These are phyloP conservation scores for Hexactinellida sp. DNA, from an alignment of 37 sponge, comb jelly and placozoan genomes.

Conservation along the genomic window DNA sequence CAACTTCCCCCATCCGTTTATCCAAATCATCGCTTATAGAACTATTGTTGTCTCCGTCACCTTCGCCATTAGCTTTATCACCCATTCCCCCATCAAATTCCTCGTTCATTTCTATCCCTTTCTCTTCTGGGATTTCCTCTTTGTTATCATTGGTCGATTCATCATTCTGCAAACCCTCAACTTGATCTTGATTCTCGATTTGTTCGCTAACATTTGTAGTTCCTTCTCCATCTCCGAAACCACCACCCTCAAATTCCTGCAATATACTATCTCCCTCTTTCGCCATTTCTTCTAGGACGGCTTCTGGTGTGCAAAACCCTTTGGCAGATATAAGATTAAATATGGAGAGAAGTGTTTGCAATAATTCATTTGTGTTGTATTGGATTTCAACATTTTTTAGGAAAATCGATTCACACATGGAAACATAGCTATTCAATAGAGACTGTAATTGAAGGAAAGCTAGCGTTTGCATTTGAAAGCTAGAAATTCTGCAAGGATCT, in stretches of 20 bases:
- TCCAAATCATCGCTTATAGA: constrained; percentile 8
- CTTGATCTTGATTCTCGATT: constrained; percentile 14
- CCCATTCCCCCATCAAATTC: constrained; percentile 62
- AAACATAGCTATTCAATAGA: not conserved
- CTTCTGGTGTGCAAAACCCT: constrained; percentile 68
- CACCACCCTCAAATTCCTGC: constrained; percentile 62
- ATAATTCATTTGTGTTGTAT: not conserved
- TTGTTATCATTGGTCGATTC: constrained; percentile 14
- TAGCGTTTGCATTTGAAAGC: not conserved
- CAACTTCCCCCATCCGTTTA: constrained; percentile 10
- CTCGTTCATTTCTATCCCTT: constrained; percentile 63
- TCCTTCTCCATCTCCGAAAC: constrained; percentile 80
- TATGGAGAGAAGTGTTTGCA: not conserved
- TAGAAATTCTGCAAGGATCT: not conserved
- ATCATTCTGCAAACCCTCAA: constrained; percentile 19
- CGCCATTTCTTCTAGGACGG: constrained; percentile 23
- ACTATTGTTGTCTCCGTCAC: not conserved
- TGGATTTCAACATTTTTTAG: not conserved
- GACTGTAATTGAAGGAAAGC: not conserved
- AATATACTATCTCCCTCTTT: constrained; percentile 40
- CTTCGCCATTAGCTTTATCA: constrained; percentile 15
- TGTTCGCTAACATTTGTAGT: constrained; percentile 59
- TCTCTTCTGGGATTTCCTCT: constrained; percentile 28
- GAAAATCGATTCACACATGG: not conserved
- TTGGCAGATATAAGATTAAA: constrained; percentile 19